A percentile compares a stretch with the other conserved stretches of the same genome.
Conservation (phyloP, 2,888 invertebrate species). For the Leucozona laternaria region DNA sequence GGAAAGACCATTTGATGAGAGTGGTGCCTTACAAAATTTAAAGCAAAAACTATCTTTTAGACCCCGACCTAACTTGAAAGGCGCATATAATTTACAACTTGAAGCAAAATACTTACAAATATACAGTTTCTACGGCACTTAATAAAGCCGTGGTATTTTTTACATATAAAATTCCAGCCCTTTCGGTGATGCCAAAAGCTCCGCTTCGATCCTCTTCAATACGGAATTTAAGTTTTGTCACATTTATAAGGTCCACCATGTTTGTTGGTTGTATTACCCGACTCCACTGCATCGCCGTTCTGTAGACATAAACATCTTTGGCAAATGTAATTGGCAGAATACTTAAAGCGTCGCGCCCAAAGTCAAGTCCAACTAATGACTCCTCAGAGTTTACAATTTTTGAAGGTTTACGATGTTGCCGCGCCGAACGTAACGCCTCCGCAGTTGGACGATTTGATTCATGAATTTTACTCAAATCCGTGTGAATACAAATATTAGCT, state of each 20-base stretch:
- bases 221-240: constrained; percentile 78
- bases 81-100: no score
- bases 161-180: constrained; percentile 86
- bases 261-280: constrained; percentile 84
- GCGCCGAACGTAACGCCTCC: constrained; percentile 78
- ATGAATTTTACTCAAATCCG: constrained; percentile 80
- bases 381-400: constrained; percentile 78
- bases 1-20: no score
- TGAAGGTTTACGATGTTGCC: constrained; percentile 77
- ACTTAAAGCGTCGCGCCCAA: constrained; percentile 69
- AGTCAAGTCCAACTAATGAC: constrained; percentile 75
- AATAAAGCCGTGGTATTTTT: constrained; percentile 83
- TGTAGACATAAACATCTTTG: constrained; percentile 81
- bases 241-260: constrained; percentile 79
- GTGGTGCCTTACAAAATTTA: no score
- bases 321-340: constrained; percentile 79
- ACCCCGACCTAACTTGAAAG: no score
- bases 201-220: constrained; percentile 81
- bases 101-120: constrained; percentile 78
- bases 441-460: constrained; percentile 81
- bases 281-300: constrained; percentile 84
- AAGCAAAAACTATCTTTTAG: no score
- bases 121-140: constrained; percentile 83
- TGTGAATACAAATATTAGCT: constrained; percentile 83
- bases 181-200: constrained; percentile 85